Conservation (phyloP, 1,140 invertebrate species). For the Drosophila neocordata region DNA sequence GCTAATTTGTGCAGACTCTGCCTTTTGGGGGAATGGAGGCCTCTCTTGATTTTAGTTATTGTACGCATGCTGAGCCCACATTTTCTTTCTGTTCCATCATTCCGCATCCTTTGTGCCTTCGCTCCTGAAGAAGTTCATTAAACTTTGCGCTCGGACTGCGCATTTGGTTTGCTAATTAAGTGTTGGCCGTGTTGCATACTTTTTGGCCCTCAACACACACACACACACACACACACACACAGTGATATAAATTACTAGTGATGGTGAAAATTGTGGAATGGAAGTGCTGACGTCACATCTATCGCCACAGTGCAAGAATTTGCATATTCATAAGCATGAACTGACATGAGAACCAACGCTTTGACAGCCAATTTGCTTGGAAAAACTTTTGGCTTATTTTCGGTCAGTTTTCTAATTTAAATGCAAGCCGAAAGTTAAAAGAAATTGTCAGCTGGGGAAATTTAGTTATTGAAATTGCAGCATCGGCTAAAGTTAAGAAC, state of each 20-base stretch:
- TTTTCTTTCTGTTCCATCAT: background rate
- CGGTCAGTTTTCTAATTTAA: constrained; percentile 52
- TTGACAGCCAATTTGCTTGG: constrained; percentile 50
- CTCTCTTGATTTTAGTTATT: constrained; percentile 63
- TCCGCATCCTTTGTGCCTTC: background rate
- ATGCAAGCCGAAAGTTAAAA: constrained; percentile 38
- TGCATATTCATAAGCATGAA: constrained; percentile 65
- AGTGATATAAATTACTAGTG: constrained; percentile 54
- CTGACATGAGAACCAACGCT: constrained; percentile 14
- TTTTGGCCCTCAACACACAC: constrained; percentile 38
- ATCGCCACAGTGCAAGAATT: constrained; percentile 45
- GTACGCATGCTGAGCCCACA: constrained; percentile 20
- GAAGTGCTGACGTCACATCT: constrained; percentile 56
- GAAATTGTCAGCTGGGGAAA: constrained; percentile 1
- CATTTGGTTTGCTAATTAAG: constrained; percentile 62
- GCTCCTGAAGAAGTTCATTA: constrained; percentile 62
- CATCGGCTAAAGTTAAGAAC: constrained; percentile 33
- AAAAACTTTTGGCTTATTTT: constrained; percentile 42
- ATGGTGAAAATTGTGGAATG: background rate
- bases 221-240: too few relatives aligned
- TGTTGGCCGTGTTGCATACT: constrained; percentile 46
- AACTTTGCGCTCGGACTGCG: constrained; percentile 54
- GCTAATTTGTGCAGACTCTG: constrained; percentile 74
- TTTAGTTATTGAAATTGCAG: background rate
- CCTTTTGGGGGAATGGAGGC: constrained; percentile 37